These are phyloP conservation scores for Mesocentrotus franciscanus DNA, from an alignment of 53 echinoderm and acorn worm species.

Conservation along the genomic window DNA sequence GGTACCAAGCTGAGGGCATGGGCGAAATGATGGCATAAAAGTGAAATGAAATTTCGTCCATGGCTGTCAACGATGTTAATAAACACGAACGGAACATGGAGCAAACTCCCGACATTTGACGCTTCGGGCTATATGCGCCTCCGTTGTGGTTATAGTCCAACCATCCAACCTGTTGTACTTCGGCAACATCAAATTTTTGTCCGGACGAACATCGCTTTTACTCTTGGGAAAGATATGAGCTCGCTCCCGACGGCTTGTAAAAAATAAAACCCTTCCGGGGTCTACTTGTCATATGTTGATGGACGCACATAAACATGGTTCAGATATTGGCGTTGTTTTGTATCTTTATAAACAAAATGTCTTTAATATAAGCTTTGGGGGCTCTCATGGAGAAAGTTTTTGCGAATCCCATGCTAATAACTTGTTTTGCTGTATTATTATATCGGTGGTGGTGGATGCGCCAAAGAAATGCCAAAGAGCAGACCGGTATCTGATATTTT, in stretches of 20 bases:
- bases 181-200: background rate
- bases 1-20: background rate
- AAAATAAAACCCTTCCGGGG: constrained; percentile 14
- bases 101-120: background rate
- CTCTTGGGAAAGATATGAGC: background rate
- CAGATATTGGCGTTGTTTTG: background rate
- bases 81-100: background rate
- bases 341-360: background rate
- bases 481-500: background rate
- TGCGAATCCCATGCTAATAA: background rate
- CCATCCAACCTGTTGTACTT: background rate
- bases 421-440: background rate
- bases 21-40: background rate
- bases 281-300: background rate
- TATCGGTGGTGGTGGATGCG: background rate
- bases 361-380: background rate
- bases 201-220: background rate
- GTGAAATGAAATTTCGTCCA: background rate
- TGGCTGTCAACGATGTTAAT: background rate
- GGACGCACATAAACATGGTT: background rate
- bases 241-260: background rate
- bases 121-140: background rate
- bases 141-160: background rate
- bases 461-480: background rate
- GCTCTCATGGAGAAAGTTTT: background rate